Evolutionary conservation across 2,888 invertebrate genomes (phyloP), one percentile per base, ranked within the genome.

Genomic region (Diarsia dahlii): DNA sequence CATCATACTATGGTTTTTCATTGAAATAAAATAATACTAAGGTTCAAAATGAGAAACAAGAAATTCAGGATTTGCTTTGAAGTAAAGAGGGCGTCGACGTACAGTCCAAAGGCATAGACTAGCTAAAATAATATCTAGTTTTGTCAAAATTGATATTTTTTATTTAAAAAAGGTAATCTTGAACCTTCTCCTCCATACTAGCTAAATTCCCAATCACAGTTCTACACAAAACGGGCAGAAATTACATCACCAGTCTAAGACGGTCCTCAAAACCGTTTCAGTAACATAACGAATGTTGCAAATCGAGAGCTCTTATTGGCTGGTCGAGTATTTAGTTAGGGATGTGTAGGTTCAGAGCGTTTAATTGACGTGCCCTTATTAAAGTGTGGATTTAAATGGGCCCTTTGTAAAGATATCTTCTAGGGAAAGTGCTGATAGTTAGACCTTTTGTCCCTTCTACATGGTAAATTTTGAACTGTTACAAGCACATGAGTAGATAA

Each of bases 321-420:
- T 85, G 83, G 86, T 80, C 65, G 66, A 75, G 71, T 80, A 72
- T 80, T 86, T 72, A 84, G 75, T 81, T 74, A 83, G 66, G 54
- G 56, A 71, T 80, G 81, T 80, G 75, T 85, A 75, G 75, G 71
- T 73, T 84, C 78, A 28, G 67, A 84, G 84, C 83, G 81, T 85
- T 82, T 87, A 86, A 88, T 84, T 88, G 86, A 84, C 80, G 75
- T 84, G 76, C 82, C 81, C 80, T 85, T 87, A 83, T 87, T 88
- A 82, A 85, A 81, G 69, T 52, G 74, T 75, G 81, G 75, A 85
- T 81, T 74, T 74, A 76, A 84, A 84, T 78, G 69, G 65, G 64
- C 66, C 79, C 62, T 82, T 84, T 82, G 84, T 80, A 62, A 63
- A 81, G 72, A 58, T 71, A 78, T 68, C 45, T 74, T 74, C 12